Conservation (phyloP, 2,797 vertebrate species). For the Neostethus bicornis region DNA sequence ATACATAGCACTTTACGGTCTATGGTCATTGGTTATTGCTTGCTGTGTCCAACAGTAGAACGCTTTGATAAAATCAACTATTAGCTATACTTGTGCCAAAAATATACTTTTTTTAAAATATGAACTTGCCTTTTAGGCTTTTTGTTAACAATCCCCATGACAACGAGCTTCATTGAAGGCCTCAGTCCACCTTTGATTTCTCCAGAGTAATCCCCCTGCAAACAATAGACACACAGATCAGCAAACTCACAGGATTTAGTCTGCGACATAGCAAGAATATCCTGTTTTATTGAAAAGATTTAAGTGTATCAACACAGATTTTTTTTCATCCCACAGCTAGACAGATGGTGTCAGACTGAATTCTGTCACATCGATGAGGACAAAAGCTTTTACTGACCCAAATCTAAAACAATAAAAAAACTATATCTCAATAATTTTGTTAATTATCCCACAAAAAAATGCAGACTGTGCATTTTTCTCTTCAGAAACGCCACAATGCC, state of each 20-base stretch:
- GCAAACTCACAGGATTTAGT: conserved; percentile 10
- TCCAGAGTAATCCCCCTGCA: conserved; percentile 86
- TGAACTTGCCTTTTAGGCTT: conserved; percentile 85
- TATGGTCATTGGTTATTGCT: too few species aligned
- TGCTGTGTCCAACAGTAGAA: conserved; percentile 27
- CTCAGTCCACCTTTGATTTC: conserved; percentile 90
- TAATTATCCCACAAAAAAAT: too few species aligned
- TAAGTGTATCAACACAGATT: neutral
- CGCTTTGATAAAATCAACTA: conserved; percentile 6
- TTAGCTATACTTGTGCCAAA: too few species aligned
- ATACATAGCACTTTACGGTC: too few species aligned
- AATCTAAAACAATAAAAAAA: conserved; percentile 37
- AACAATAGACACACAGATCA: conserved; percentile 22
- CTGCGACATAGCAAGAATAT: neutral
- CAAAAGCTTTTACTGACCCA: conserved; percentile 60
- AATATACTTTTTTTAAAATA: too few species aligned
- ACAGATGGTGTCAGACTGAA: conserved; percentile 4
- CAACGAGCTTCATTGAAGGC: conserved; percentile 89
- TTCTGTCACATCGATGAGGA: conserved; percentile 38
- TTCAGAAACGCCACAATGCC: neutral
- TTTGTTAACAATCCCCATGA: conserved; percentile 88
- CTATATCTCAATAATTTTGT: neutral
- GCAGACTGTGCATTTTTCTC: too few species aligned
- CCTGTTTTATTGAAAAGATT: neutral
- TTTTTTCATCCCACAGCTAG: conserved; percentile 3